A percentile compares a stretch with the other conserved stretches of the same genome.
Conservation (phyloP, 2,888 invertebrate genomes). For the Agrotis ipsilon region DNA sequence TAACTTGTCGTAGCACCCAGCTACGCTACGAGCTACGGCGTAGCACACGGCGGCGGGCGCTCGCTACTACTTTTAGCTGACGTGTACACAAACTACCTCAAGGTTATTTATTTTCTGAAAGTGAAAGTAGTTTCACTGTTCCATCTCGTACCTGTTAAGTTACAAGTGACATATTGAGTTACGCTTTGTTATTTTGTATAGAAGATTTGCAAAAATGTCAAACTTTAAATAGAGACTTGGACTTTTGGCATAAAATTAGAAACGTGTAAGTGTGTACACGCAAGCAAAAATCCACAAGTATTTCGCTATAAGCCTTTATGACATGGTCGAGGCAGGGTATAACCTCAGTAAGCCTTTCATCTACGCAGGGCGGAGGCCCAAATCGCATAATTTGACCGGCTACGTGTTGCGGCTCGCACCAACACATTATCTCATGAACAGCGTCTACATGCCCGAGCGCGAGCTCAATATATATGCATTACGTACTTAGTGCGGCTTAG, state of each 20-base stretch:
- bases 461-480: constrained; percentile 32
- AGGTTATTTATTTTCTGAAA: constrained; percentile 43
- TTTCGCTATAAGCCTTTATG: constrained; percentile 71
- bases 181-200: background rate
- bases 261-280: background rate
- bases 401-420: constrained; percentile 65
- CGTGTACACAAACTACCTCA: constrained; percentile 41
- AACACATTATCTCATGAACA: constrained; percentile 59
- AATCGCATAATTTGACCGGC: constrained; percentile 76
- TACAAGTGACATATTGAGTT: background rate
- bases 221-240: background rate
- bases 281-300: constrained; percentile 68
- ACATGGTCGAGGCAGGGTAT: constrained; percentile 68
- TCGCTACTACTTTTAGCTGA: constrained; percentile 51
- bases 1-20: constrained; percentile 53
- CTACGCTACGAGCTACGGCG: constrained; percentile 54
- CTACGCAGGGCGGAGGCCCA: constrained; percentile 68
- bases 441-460: constrained; percentile 37
- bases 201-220: background rate
- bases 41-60: constrained; percentile 34
- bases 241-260: background rate
- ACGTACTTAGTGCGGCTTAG: constrained; percentile 32
- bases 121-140: constrained; percentile 9
- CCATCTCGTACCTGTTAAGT: background rate
- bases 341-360: constrained; percentile 79